Conservation (phyloP, 2,797 vertebrate species). For the Pampus argenteus region DNA sequence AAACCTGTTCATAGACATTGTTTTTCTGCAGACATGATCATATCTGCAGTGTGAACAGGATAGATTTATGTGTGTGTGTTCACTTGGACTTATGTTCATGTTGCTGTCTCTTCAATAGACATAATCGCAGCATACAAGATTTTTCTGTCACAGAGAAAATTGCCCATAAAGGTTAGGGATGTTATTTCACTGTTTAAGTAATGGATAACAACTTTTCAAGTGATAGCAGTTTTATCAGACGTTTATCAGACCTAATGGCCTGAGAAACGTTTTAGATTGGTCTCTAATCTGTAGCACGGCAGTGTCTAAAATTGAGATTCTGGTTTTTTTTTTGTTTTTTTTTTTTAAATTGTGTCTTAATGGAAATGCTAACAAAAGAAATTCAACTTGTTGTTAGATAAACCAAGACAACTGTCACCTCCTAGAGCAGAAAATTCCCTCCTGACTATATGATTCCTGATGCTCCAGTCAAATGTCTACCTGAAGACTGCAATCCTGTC, state of each 20-base stretch:
- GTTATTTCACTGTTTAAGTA: slow-evolving; percentile 36
- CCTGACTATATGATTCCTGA: slow-evolving; percentile 20
- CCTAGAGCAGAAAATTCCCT: slow-evolving; percentile 15
- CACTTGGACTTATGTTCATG: slow-evolving; percentile 17
- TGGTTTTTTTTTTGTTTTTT: no score
- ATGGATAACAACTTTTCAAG: slow-evolving; percentile 45
- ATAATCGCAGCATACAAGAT: slow-evolving; percentile 23
- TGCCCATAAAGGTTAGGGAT: slow-evolving; percentile 28
- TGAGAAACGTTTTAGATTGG: slow-evolving; percentile 35
- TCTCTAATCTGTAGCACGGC: slow-evolving; percentile 41
- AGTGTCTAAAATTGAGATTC: slow-evolving; percentile 43
- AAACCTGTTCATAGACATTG: slow-evolving; percentile 51
- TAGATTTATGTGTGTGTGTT: slow-evolving; percentile 32
- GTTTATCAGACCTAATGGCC: slow-evolving; percentile 42
- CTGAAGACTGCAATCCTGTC: slow-evolving; percentile 24
- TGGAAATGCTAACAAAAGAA: slow-evolving; percentile 26
- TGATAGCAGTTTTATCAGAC: slow-evolving; percentile 42
- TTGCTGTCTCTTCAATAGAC: slow-evolving; percentile 38
- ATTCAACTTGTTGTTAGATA: slow-evolving; percentile 17
- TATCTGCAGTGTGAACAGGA: slow-evolving; percentile 21
- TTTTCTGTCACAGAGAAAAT: slow-evolving; percentile 49
- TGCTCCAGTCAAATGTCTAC: slow-evolving; percentile 29
- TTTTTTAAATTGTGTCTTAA: slow-evolving; percentile 20
- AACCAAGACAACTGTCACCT: slow-evolving; percentile 34
- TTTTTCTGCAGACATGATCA: slow-evolving; percentile 47